Base-by-base conservation (phyloP, 2,888 invertebrate species). In the Sesamia inferens region DNA sequence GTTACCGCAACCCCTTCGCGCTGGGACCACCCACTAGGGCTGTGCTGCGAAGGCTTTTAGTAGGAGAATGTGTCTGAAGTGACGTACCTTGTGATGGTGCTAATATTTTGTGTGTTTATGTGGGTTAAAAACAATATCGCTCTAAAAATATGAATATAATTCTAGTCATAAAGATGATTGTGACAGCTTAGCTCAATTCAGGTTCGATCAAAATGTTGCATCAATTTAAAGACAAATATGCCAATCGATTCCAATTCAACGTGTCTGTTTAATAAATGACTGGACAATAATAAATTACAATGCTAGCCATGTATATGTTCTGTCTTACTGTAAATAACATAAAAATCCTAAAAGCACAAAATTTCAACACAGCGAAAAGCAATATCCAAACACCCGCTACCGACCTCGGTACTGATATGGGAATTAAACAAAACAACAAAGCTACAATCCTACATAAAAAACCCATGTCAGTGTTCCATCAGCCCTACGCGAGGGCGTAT, bases 401-500 rank as follows among this genome's bases (percentile, higher is more conserved):
- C 57, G 31, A n/a, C n/a, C 24, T 22, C 16, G 6, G 24, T 64
- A 78, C 55, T 58, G 78, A 54, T 69, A 63, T 22, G 65, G 65
- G 68, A 81, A 77, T 79, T 71, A 68, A 71, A 77, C 65, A 51
- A 78, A 77, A 82, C 71, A 62, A 71, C 76, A 79, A 31, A 8
- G 31, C 4, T 22, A 57, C 42, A 22, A 11, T 22, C 54, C n/a
- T 54, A 82, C 65, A 79, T 51, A 71, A 67, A 71, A 59, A 58
- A 42, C 68, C 78, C 76, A 63, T 71, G 70, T 80, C 59, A 72
- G 74, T 68, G 65, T 72, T 66, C 63, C 55, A 51, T 24, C 81
- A 69, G 71, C 81, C 84, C 85, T 72, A 68, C 59, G 67, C 76
- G 78, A 76, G 85, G 88, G 89, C 85, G 88, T 89, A 91, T 89